Evolutionary conservation across 2,888 invertebrate genomes (phyloP).

Genomic region (Diarsia mendica): DNA sequence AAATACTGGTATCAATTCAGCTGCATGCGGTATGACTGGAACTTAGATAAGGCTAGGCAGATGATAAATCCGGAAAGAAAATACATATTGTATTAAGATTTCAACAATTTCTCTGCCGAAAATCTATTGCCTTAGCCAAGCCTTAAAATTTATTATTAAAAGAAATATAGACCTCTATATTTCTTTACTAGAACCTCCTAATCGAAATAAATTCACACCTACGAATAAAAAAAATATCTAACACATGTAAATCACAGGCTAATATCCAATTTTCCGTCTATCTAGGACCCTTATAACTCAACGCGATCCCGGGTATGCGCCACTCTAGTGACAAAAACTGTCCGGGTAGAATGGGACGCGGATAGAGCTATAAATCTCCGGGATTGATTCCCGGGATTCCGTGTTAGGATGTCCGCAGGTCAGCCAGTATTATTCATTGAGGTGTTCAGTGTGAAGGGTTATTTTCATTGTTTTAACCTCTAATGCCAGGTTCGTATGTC

Average conservation of each 20-base stretch:
- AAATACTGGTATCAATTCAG: no score
- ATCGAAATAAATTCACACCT: conserved; percentile 59
- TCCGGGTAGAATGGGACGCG: conserved; percentile 68
- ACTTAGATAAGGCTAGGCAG: no score
- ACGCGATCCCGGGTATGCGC: conserved; percentile 60
- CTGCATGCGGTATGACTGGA: no score
- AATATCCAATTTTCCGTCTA: conserved; percentile 73
- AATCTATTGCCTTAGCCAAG: conserved; percentile 8
- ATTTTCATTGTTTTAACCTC: conserved; percentile 52
- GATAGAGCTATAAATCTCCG: conserved; percentile 74
- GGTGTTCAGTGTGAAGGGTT: conserved; percentile 44
- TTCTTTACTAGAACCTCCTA: conserved; percentile 2
- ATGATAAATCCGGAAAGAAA: no score
- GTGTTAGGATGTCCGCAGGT: conserved; percentile 68
- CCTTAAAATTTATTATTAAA: no score
- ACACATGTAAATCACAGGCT: conserved; percentile 71
- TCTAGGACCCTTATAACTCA: conserved; percentile 75
- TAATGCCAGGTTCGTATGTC: conserved; percentile 1
- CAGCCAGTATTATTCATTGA: conserved; percentile 68
- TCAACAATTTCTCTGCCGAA: background rate
- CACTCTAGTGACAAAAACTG: conserved; percentile 74
- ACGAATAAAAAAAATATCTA: conserved; percentile 62
- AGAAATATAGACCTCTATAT: conserved; percentile 38
- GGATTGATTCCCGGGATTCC: conserved; percentile 72
- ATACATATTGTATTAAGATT: no score